Conservation (phyloP, 2,797 vertebrate genomes). For the Ambastaia sidthimunki region DNA sequence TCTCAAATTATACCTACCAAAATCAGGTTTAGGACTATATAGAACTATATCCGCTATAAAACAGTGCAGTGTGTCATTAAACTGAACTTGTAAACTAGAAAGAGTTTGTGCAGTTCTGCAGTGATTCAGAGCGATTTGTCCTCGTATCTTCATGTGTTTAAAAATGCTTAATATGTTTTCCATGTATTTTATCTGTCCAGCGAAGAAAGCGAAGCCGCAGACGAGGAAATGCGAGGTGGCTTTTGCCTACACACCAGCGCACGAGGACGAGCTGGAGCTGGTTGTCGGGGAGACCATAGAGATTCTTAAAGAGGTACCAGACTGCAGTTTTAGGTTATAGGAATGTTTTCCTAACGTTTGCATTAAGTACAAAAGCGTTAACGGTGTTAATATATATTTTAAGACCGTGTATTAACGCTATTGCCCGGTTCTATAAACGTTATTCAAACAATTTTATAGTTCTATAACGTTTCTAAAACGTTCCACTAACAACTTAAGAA, state of each 20-base stretch:
- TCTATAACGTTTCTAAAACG: too few species aligned
- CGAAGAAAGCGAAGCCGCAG: conserved; percentile 65
- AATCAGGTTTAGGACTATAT: conserved; percentile 14
- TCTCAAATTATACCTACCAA: conserved; percentile 40
- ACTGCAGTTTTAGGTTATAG: too few species aligned
- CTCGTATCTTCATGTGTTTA: conserved; percentile 6
- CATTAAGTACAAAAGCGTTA: too few species aligned
- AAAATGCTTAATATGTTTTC: conserved; percentile 41
- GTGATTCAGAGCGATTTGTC: background rate
- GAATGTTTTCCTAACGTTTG: too few species aligned
- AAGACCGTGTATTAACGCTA: too few species aligned
- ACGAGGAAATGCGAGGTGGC: conserved; percentile 81
- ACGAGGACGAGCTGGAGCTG: conserved; percentile 81
- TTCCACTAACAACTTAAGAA: too few species aligned
- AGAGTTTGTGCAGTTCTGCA: background rate
- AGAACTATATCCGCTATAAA: conserved; percentile 17
- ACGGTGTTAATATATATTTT: too few species aligned
- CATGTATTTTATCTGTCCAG: conserved; percentile 68
- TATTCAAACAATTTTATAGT: too few species aligned
- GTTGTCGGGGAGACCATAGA: conserved; percentile 79
- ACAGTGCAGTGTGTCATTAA: conserved; percentile 14
- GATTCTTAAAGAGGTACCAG: conserved; percentile 81
- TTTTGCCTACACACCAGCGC: conserved; percentile 73
- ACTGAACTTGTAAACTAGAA: conserved; percentile 18
- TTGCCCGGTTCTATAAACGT: too few species aligned